phyloP scores from a whole-genome alignment of 2,888 invertebrate species.

The Notodonta ziczac region DNA sequence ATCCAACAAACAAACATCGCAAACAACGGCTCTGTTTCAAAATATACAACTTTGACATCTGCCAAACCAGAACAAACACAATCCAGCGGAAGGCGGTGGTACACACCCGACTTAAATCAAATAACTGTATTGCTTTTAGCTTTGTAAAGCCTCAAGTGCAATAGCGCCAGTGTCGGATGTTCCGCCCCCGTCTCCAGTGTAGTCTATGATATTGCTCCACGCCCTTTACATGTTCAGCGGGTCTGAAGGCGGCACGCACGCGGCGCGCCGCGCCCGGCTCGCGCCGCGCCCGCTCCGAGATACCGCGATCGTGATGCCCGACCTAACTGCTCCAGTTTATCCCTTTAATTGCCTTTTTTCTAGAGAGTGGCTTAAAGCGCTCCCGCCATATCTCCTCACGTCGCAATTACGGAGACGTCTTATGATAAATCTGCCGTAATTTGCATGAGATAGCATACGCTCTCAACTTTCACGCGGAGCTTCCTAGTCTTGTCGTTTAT shows the following conservation, averaged over 20 bases:
- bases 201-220: slow-evolving; percentile 84
- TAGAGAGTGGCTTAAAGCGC: slow-evolving; percentile 77
- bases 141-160: slow-evolving; percentile 84
- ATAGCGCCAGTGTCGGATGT: slow-evolving; percentile 81
- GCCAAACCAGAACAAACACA: slow-evolving; percentile 83
- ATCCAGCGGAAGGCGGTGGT: slow-evolving; percentile 78
- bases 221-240: slow-evolving; percentile 81
- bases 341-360: slow-evolving; percentile 84
- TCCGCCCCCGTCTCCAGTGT: slow-evolving; percentile 77
- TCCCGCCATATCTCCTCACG: slow-evolving; percentile 82
- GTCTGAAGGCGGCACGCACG: slow-evolving; percentile 61
- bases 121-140: slow-evolving; percentile 85
- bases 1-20: slow-evolving; percentile 71
- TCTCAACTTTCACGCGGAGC: slow-evolving; percentile 83
- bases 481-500: slow-evolving; percentile 82
- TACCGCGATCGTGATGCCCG: slow-evolving; percentile 75
- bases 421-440: slow-evolving; percentile 85
- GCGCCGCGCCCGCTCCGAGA: slow-evolving; percentile 52
- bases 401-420: slow-evolving; percentile 84
- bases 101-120: slow-evolving; percentile 83
- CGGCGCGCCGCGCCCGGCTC: slow-evolving; percentile 51
- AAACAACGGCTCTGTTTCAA: slow-evolving; percentile 79
- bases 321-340: slow-evolving; percentile 81
- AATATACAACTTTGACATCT: slow-evolving; percentile 84
- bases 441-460: slow-evolving; percentile 85